Evolutionary conservation across 64 coral and sea anemone species (phyloP).

Genomic region (Porites lutea): DNA sequence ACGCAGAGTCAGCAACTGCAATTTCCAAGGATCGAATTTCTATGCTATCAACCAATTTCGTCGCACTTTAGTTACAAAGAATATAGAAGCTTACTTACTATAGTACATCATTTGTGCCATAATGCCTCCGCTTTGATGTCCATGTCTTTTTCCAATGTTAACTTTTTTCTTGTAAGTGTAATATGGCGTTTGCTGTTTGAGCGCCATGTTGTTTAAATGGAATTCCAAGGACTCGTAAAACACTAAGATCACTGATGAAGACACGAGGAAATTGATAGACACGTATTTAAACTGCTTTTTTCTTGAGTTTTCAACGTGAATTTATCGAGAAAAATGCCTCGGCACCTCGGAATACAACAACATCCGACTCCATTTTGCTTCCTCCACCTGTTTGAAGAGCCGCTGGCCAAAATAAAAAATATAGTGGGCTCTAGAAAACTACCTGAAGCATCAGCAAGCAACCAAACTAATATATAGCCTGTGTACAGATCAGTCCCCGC

Average conservation of each 20-base stretch:
- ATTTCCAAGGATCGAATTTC: neutral
- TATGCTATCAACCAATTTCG: neutral
- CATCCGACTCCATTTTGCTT: slow-evolving; percentile 14
- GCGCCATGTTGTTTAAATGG: slow-evolving; percentile 46
- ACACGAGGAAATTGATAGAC: neutral
- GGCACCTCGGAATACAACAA: neutral
- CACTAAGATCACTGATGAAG: neutral
- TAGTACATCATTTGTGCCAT: slow-evolving; percentile 98
- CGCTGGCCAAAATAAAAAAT: no score
- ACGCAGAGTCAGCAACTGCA: neutral
- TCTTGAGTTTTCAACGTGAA: neutral
- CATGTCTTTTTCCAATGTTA: slow-evolving; percentile 50
- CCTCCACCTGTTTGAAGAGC: neutral
- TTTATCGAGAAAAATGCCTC: neutral
- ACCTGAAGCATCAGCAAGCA: no score
- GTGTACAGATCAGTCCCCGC: no score
- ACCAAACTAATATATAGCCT: no score
- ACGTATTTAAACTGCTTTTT: neutral
- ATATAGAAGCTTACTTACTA: slow-evolving; percentile 58
- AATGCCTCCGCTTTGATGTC: slow-evolving; percentile 64
- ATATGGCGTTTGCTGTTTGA: slow-evolving; percentile 13
- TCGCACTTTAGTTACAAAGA: neutral
- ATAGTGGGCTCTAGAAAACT: no score
- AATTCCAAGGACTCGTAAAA: neutral
- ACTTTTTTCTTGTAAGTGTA: slow-evolving; percentile 75